Conservation (phyloP, 1,140 invertebrate genomes). For the Hycleus cichorii region DNA sequence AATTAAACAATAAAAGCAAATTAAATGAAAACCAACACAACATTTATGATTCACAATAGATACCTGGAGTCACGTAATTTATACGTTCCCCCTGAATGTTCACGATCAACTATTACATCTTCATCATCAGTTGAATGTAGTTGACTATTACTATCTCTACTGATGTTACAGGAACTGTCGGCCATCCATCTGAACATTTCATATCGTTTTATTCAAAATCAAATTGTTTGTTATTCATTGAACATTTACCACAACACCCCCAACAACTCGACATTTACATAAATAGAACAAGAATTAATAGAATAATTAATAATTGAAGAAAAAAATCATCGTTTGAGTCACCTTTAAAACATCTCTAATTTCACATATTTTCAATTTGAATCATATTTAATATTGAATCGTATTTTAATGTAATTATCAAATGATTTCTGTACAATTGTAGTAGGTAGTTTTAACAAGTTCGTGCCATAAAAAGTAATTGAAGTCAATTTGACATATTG, state of each 20-base stretch:
- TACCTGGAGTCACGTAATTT: constrained; percentile 43
- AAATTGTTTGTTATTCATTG: neutral
- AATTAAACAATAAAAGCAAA: neutral
- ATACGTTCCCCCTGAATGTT: constrained; percentile 40
- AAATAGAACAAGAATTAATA: neutral
- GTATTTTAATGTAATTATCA: no score
- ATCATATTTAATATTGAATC: no score
- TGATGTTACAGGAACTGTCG: constrained; percentile 37
- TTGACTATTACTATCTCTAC: constrained; percentile 34
- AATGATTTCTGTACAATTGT: no score
- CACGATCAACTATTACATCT: constrained; percentile 37
- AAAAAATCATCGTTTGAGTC: no score
- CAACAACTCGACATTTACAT: neutral
- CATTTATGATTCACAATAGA: neutral
- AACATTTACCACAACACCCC: neutral
- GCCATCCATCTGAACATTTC: constrained; percentile 32
- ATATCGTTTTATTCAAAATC: constrained; percentile 2
- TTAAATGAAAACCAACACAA: neutral
- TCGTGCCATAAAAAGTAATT: no score
- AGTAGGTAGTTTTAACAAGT: no score
- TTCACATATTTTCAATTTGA: no score
- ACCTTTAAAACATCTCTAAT: no score
- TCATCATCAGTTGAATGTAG: constrained; percentile 39
- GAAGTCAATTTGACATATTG: no score
- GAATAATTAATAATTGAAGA: no score